phyloP scores from a whole-genome alignment of 2,797 vertebrate species.

The Onychomys leucogaster region DNA sequence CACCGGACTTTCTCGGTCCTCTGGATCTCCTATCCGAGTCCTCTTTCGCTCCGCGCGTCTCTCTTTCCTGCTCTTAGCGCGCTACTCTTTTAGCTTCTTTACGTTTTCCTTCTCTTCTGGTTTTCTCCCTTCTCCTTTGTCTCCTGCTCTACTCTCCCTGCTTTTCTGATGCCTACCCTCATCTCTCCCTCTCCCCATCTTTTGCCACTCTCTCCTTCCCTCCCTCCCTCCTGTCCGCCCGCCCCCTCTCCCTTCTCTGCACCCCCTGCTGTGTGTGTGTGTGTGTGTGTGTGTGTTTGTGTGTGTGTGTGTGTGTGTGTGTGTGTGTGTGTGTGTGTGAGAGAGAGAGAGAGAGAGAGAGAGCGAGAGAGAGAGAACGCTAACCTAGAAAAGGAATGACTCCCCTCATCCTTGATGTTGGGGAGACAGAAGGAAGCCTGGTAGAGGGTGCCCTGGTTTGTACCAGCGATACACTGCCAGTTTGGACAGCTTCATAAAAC shows the following conservation, averaged over 20 bases:
- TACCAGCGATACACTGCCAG: not conserved
- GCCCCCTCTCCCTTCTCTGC: not conserved
- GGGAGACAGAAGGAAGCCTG: not conserved
- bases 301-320: not conserved
- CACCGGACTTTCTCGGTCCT: too few species aligned
- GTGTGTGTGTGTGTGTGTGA: too few species aligned
- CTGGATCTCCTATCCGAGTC: not conserved
- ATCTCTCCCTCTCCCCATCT: fast-evolving
- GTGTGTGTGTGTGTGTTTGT: not conserved
- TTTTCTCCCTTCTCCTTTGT: too few species aligned
- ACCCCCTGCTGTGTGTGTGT: too few species aligned
- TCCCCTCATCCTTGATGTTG: too few species aligned
- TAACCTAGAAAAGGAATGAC: not conserved
- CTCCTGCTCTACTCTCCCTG: not conserved
- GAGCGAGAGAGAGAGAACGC: not conserved
- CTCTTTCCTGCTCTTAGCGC: fast-evolving
- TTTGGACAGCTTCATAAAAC: not conserved
- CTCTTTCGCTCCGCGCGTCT: not conserved
- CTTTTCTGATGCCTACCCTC: not conserved
- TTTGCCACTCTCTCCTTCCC: fast-evolving
- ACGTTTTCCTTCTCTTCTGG: too few species aligned
- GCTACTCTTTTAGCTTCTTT: not conserved
- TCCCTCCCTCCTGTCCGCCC: fast-evolving
- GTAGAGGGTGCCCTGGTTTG: not conserved
- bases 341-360: not conserved